Evolutionary conservation across 2,797 vertebrate species (phyloP), one percentile per base, ranked within the genome.

Genomic region (Acipenser transmontanus): DNA sequence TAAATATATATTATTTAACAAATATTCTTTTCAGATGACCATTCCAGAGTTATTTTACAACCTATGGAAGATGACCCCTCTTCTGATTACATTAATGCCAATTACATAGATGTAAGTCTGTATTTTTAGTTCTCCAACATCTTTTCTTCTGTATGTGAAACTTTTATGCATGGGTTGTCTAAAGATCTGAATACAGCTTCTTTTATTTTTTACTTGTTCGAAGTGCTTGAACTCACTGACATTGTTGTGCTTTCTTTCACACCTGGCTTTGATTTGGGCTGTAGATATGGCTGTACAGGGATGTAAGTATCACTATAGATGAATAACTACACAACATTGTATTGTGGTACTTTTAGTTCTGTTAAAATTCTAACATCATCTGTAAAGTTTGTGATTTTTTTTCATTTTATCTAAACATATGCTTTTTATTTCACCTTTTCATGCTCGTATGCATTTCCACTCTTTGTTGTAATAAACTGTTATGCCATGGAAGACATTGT

Each of bases 211-310:
- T 76, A 84, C 85, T 91, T 92, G 87, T 91, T 92, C 87, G 82
- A 78, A 88, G 78, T 94, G 91, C 92, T 91, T 94, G 93, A 95
- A 92, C 90, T 95, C 93, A 96, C 95, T 99, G 96, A 99, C 91
- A 89, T 93, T 95, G 88, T 98, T 99, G 95, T 98, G 94, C 94
- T 95, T 94, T 94, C 93, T 94, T 91, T 94, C 94, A 94, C 95
- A 95, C 81, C 93, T 98, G 95, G 89, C 89, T 93, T 91, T 97
- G 97, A 83, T 92, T 97, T 97, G 95, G 91, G 93, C 94, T 87
- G 90, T 98, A 99, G 97, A 98, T 99, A 93, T 99, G 97, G 97
- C 97, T 99, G 95, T 99, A 99, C 96, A 99, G 97, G 96, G 97
- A 99, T 98, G 97, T 99, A 98, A 99, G 97, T 99, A 99, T 90